Evolutionary conservation across 2,888 invertebrate species (phyloP).

Genomic region (Melanchra persicariae): DNA sequence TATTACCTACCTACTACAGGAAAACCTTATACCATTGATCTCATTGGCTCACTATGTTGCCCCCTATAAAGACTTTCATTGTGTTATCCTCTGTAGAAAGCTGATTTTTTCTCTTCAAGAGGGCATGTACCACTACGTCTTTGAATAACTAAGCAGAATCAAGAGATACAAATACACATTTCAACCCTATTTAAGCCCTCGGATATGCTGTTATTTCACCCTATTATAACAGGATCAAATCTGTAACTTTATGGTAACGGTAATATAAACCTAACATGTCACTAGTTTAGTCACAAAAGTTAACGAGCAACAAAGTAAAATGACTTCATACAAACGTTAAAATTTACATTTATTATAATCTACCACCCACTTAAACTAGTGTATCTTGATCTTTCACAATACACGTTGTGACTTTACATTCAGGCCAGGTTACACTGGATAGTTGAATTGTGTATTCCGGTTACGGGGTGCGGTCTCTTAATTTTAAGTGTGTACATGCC

Average conservation of each 20-base stretch:
- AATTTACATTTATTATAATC: conserved; percentile 65
- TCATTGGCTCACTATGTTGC: too few relatives aligned
- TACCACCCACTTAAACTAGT: conserved; percentile 25
- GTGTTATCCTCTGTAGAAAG: too few relatives aligned
- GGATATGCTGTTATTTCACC: not conserved
- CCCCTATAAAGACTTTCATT: too few relatives aligned
- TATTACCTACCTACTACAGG: too few relatives aligned
- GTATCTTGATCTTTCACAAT: not conserved
- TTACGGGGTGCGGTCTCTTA: conserved; percentile 48
- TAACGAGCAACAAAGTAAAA: conserved; percentile 58
- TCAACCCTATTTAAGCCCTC: not conserved
- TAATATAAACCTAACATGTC: conserved; percentile 26
- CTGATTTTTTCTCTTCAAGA: too few relatives aligned
- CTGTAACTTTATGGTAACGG: conserved; percentile 13
- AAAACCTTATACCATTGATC: too few relatives aligned
- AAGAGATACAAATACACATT: not conserved
- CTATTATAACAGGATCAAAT: conserved; percentile 10
- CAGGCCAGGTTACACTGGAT: conserved; percentile 35
- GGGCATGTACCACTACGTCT: too few relatives aligned
- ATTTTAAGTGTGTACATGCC: conserved; percentile 60
- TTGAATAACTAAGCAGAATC: not conserved
- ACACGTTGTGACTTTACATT: not conserved
- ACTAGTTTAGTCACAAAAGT: conserved; percentile 50
- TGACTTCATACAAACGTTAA: conserved; percentile 61
- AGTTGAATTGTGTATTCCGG: conserved; percentile 40